Base-by-base conservation (phyloP, 92 coral and sea anemone genomes). In the Desmophyllum pertusum region DNA sequence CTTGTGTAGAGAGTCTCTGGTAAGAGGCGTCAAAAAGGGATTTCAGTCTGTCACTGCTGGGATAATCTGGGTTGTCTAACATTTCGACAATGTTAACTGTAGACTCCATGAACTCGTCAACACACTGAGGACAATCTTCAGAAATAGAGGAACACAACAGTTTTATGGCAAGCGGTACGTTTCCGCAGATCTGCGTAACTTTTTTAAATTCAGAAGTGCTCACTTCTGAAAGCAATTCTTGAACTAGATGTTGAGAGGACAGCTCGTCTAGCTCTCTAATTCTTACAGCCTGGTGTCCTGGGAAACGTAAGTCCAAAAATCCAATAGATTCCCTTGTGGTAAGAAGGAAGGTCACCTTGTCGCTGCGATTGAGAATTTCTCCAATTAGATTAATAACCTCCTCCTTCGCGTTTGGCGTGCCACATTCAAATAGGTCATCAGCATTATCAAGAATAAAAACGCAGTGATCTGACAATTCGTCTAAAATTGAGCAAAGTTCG, bases 101-200 rank as follows among this genome's bases (percentile, higher is more conserved):
- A 19, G 80, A 33, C 21, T 3, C 31, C 21, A 21, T 33, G 11
- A 51, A 51, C 6, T 51, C 46, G 13, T 52, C 80, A 52, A 75
- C 13, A 35, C n/a, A 52, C 2, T 0, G 31, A 37, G 33, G 2
- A 8, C 10, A 2, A 70, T 79, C 70, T 45, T 42, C 84, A 6
- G 41, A 46, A 48, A 86, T 52, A 2, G 78, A 29, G 19, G 73
- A 77, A 57, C 89, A 85, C 66, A 85, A 30, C 21, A 85, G 25
- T 38, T 78, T 78, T 27, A 85, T 85, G 27, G 89, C 89, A 0
- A 85, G 27, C 27, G 89, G 84, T 23, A 85, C 89, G 18, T 53
- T 31, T 10, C 89, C 89, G 43, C 85, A 78, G 40, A 42, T 79
- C 25, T 70, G 77, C 15, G 68, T 38, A 4, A 86, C 42, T 46